Base-by-base conservation (phyloP, 2,888 invertebrate species). In the Xestia rhomboidea region DNA sequence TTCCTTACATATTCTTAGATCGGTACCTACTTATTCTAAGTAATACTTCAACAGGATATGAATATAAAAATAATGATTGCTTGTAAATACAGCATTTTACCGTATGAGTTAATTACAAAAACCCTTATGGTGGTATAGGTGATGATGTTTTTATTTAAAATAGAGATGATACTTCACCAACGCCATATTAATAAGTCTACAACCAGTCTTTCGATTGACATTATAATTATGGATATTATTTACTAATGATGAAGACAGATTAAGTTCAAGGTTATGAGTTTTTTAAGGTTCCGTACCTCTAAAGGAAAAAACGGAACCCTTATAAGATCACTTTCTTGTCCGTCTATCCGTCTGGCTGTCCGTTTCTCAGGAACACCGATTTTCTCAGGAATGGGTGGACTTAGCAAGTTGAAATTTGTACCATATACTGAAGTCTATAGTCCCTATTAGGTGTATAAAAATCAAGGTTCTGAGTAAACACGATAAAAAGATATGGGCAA, bases 1-100 rank as follows among this genome's bases (percentile, higher is more conserved):
- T 72, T 62, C 41, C 30, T 41, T 41, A 27, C 27, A 34, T 73
- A 69, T 69, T 69, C 70, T 68, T 46, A 57, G 57, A 72, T 72
- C 8, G 18, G 70, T 44, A n/a, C n/a, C n/a, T n/a, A n/a, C n/a
- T n/a, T n/a, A 34, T 66, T 44, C 11, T 5, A 30, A 38, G 38
- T n/a, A 49, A 66, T 49, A 41, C 27, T 24, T 38, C 7, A 2
- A 24, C 24, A 46, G 24, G 27, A 38, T 60, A 60, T 62, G 0
- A 34, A 74, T 46, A 60, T 60, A 60, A 60, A 71, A 44, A 54
- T 70, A 41, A 54, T 24, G 6, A 72, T 74, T 34, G 21, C 34
- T 60, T 72, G 27, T 27, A 15, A 15, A 64, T n/a, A n/a, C 64
- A 27, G 24, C 11, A 18, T 74, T 74, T 73, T 73, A 60, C 46